phyloP scores from a whole-genome alignment of 2,797 vertebrate genomes.

The Acanthornis magna region DNA sequence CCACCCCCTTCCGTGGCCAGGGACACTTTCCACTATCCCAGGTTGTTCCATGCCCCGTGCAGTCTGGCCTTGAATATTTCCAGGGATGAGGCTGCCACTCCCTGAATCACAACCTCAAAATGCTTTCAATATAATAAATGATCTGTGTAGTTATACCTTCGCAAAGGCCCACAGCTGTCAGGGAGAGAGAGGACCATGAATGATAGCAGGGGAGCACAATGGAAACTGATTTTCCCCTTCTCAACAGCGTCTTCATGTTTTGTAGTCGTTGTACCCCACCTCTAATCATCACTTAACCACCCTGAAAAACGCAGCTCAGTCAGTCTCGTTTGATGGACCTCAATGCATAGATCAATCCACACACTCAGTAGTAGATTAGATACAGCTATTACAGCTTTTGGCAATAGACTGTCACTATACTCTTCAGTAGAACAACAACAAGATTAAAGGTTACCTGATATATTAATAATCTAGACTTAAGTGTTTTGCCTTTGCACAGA shows the following conservation, averaged over 20 bases:
- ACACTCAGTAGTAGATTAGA: not conserved
- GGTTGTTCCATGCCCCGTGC: not conserved
- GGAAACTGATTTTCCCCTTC: not conserved
- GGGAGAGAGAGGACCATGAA: not conserved
- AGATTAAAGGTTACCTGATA: not conserved
- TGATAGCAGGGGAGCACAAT: accelerated
- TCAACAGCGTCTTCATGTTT: accelerated
- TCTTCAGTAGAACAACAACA: not conserved
- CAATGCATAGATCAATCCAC: accelerated
- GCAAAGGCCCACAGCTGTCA: not conserved
- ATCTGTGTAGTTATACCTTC: not conserved
- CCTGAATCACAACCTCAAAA: not conserved
- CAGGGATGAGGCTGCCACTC: not conserved
- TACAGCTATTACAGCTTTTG: not conserved
- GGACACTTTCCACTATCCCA: not conserved
- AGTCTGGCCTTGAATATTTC: no score
- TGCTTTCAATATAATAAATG: not conserved
- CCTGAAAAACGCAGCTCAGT: accelerated
- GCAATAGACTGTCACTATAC: not conserved
- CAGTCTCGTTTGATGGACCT: accelerated
- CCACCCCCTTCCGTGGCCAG: not conserved
- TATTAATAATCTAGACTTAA: not conserved
- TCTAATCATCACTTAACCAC: not conserved
- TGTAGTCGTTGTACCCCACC: no score
- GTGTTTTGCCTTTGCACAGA: not conserved